Conservation (phyloP, 2,113 vertebrate genomes). For the Gavialis gangeticus region DNA sequence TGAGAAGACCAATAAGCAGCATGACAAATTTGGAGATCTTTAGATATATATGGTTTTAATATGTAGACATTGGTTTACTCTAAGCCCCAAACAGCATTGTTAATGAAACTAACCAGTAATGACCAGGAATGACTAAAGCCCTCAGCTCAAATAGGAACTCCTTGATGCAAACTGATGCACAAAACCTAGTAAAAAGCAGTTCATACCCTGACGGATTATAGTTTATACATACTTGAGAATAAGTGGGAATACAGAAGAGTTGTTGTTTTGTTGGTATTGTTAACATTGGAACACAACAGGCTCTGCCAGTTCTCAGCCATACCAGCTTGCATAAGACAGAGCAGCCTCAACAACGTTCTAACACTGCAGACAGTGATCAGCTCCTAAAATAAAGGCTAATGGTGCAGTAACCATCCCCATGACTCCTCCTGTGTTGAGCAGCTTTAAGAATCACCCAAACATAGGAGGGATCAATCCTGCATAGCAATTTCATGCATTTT, state of each 20-base stretch:
- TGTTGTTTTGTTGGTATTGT: neutral
- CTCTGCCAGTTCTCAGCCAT: neutral
- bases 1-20: neutral
- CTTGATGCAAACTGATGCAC: rapidly evolving
- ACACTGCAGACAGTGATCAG: neutral
- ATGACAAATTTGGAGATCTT: neutral
- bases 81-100: neutral
- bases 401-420: conserved; percentile 13
- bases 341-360: neutral
- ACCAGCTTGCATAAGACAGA: neutral
- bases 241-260: neutral
- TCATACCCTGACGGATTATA: neutral
- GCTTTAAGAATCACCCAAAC: conserved; percentile 18
- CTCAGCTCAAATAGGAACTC: rapidly evolving
- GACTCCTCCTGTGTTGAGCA: conserved; percentile 17
- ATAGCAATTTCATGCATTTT: neutral
- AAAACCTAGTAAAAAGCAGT: neutral
- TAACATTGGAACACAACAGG: neutral
- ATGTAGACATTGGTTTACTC: neutral
- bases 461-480: neutral
- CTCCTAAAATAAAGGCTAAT: neutral
- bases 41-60: neutral
- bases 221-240: neutral
- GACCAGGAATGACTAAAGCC: neutral
- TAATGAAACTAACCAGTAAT: neutral